These are phyloP conservation scores for Chaetophractus vellerosus DNA, from an alignment of 2,797 vertebrate genomes.

Conservation along the genomic window DNA sequence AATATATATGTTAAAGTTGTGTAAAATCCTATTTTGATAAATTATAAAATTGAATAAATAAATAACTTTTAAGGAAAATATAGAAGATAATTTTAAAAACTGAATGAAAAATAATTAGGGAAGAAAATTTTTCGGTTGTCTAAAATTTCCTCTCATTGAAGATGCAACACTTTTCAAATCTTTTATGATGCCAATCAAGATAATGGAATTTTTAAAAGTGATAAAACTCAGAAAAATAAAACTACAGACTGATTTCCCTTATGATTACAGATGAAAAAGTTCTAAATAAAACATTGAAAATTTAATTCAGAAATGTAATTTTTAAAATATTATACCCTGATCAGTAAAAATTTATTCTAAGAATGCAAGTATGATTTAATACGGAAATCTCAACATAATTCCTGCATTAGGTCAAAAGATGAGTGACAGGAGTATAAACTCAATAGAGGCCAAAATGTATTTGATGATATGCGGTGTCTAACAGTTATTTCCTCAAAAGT, in stretches of 20 bases:
- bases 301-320: conserved; percentile 8
- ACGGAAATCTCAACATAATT: background rate
- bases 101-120: background rate
- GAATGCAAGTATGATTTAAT: background rate
- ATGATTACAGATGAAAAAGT: background rate
- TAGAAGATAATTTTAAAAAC: background rate
- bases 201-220: background rate
- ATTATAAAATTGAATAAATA: background rate
- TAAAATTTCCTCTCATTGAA: background rate
- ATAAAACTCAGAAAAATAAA: background rate
- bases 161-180: background rate
- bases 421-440: background rate
- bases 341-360: background rate
- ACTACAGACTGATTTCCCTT: background rate
- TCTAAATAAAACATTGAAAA: background rate
- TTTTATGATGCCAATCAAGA: background rate
- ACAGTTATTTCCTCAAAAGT: background rate
- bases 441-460: background rate
- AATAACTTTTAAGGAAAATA: background rate
- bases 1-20: background rate
- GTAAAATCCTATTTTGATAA: background rate
- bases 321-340: background rate
- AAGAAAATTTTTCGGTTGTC: background rate
- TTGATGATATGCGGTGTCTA: background rate
- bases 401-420: background rate